Evolutionary conservation across 2,797 vertebrate genomes (phyloP).

Genomic region (Leucoraja ocellata): DNA sequence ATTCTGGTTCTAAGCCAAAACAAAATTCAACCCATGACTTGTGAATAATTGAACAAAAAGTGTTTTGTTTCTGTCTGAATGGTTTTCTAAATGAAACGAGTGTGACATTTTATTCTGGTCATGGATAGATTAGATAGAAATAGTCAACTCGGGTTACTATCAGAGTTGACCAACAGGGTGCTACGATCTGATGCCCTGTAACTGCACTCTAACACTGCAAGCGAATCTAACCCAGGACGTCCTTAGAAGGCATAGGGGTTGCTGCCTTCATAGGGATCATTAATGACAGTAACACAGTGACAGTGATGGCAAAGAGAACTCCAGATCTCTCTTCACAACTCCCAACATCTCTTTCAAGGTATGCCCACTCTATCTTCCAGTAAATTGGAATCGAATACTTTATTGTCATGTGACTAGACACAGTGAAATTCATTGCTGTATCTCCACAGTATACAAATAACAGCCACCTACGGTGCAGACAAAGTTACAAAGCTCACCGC

Average conservation of each 20-base stretch:
- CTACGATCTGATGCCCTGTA: not conserved
- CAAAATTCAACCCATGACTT: not conserved
- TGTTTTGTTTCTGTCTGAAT: not conserved
- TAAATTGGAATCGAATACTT: not conserved
- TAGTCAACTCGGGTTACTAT: not conserved
- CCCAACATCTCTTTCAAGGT: not conserved
- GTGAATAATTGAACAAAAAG: not conserved
- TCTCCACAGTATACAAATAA: too few species aligned
- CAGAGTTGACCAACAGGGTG: not conserved
- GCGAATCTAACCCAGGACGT: too few species aligned
- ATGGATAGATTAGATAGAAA: too few species aligned
- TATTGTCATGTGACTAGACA: too few species aligned
- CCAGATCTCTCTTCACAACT: not conserved
- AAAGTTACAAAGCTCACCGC: too few species aligned
- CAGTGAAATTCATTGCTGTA: too few species aligned
- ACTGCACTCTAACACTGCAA: not conserved
- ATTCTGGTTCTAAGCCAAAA: not conserved
- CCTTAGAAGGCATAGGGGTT: not conserved
- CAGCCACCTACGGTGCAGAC: too few species aligned
- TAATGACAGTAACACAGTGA: not conserved
- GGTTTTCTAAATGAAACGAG: not conserved
- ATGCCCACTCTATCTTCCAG: not conserved
- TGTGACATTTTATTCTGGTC: not conserved
- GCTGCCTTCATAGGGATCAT: not conserved
- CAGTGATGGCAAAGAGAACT: not conserved